A percentile compares a stretch with the other conserved stretches of the same genome.
These are phyloP conservation scores for Oceanodroma leucorhoa DNA, from an alignment of 2,797 vertebrate species.

Conservation along the genomic window DNA sequence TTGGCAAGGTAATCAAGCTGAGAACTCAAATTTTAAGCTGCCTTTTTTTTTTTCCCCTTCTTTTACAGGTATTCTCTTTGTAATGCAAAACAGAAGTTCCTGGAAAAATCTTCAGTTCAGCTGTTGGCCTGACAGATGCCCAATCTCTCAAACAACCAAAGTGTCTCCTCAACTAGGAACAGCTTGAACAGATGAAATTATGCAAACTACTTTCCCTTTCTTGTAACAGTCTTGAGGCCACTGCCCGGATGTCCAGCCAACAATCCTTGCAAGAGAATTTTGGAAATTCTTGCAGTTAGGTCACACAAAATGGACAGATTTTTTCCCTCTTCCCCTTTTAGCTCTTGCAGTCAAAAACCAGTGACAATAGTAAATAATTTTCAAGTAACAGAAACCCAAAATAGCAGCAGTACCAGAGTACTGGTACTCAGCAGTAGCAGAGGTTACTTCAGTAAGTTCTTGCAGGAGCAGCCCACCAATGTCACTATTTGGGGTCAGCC, in stretches of 20 bases:
- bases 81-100: background rate
- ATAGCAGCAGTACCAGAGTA: background rate
- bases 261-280: background rate
- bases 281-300: background rate
- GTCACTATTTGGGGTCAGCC: background rate
- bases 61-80: background rate
- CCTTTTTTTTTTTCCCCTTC: background rate
- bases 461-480: background rate
- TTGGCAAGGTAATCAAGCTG: background rate
- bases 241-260: fast-evolving
- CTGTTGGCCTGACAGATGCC: background rate
- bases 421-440: background rate
- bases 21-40: background rate
- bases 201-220: background rate
- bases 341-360: background rate
- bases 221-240: background rate
- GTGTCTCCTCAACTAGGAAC: background rate
- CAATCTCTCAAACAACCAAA: background rate
- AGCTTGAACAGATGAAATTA: background rate
- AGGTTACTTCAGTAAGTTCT: background rate
- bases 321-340: background rate
- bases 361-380: background rate
- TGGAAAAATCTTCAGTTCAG: background rate
- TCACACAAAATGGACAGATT: background rate
- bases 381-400: background rate